Conservation (phyloP, 2,797 vertebrate species). For the Siniperca undulata region DNA sequence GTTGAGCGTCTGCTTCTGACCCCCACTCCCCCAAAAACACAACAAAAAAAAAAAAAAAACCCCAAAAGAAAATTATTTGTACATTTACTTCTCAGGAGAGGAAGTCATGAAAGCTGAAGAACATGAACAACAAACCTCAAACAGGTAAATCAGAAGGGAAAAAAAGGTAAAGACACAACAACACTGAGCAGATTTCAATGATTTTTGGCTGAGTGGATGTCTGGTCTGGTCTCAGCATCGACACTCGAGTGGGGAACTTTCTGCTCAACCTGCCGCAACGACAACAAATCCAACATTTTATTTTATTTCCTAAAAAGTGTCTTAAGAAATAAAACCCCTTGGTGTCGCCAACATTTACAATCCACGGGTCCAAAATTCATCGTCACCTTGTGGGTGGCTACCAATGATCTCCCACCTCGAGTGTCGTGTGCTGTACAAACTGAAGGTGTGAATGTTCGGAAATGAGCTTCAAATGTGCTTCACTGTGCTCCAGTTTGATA, state of each 20-base stretch:
- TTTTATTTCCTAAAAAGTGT: background rate
- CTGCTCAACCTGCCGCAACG: fast-evolving
- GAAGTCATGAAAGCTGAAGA: slow-evolving; percentile 32
- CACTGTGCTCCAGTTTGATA: background rate
- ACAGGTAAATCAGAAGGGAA: slow-evolving; percentile 7
- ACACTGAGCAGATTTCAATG: background rate
- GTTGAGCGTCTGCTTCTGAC: slow-evolving; percentile 45
- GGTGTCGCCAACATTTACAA: background rate
- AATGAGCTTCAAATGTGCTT: slow-evolving; percentile 32
- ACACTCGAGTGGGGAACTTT: background rate
- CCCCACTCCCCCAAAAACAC: slow-evolving; percentile 4
- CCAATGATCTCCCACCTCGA: background rate
- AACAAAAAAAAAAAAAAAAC: background rate
- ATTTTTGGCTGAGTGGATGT: slow-evolving; percentile 26
- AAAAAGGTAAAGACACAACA: background rate
- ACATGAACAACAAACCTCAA: slow-evolving; percentile 40
- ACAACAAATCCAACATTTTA: background rate
- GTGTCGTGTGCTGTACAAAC: background rate
- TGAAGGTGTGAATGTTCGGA: background rate
- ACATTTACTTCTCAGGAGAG: slow-evolving; percentile 63
- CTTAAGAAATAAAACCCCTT: background rate
- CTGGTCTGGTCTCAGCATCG: background rate
- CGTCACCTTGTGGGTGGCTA: background rate
- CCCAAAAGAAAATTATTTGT: slow-evolving; percentile 40
- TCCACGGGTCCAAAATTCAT: background rate